Conservation (phyloP, 2,797 vertebrate genomes). For the Gallinago stenura region DNA sequence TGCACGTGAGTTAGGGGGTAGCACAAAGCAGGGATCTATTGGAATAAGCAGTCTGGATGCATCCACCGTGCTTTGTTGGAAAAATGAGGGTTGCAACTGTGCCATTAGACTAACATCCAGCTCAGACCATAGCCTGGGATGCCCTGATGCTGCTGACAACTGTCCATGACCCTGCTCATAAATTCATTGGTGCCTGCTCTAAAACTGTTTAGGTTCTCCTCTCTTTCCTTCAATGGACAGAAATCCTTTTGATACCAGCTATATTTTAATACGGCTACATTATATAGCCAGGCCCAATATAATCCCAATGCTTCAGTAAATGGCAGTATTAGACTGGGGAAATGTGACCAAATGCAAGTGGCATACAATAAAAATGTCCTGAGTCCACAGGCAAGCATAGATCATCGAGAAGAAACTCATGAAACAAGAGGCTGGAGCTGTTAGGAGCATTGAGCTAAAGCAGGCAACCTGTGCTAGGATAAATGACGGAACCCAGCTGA, state of each 20-base stretch:
- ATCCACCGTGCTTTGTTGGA: not conserved
- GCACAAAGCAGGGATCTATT: not conserved
- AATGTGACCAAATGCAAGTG: not conserved
- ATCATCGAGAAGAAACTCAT: not conserved
- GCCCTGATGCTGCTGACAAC: not conserved
- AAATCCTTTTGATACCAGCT: not conserved
- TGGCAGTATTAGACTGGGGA: not conserved
- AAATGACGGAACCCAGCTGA: not conserved
- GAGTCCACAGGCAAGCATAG: not conserved
- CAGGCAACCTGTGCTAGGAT: not conserved
- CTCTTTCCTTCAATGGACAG: not conserved
- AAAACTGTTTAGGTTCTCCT: not conserved
- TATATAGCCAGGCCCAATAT: not conserved
- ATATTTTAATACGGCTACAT: not conserved
- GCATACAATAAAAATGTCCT: not conserved
- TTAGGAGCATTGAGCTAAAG: not conserved
- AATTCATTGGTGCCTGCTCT: not conserved
- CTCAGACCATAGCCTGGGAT: not conserved
- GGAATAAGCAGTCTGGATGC: not conserved
- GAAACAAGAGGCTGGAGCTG: not conserved
- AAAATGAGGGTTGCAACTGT: not conserved
- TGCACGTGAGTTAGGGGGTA: not conserved
- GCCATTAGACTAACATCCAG: not conserved
- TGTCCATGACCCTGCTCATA: not conserved
- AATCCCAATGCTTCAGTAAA: not conserved